Evolutionary conservation across 2,888 invertebrate species (phyloP).

Genomic region (Drepana falcataria): DNA sequence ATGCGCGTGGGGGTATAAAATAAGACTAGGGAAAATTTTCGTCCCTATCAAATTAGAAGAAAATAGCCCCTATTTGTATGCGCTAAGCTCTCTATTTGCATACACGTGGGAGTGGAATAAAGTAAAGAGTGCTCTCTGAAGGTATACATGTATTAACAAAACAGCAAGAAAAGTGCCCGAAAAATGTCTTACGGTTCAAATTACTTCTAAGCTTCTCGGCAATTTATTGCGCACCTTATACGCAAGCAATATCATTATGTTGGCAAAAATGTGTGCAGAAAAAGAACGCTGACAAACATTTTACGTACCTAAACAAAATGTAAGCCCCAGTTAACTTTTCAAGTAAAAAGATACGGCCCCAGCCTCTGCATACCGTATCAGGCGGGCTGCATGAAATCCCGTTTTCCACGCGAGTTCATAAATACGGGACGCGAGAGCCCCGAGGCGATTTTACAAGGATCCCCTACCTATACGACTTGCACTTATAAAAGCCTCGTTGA

Average conservation of each 20-base stretch:
- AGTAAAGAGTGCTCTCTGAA: neutral
- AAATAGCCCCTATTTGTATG: neutral
- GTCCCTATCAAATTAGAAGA: neutral
- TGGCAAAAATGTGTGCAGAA: neutral
- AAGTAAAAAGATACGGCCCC: constrained; percentile 9
- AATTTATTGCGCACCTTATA: too few relatives aligned
- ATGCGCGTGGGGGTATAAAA: constrained; percentile 16
- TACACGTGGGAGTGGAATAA: neutral
- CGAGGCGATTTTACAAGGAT: constrained; percentile 16
- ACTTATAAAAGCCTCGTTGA: constrained; percentile 3
- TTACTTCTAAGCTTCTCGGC: too few relatives aligned
- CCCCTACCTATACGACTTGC: too few relatives aligned
- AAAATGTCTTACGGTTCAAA: too few relatives aligned
- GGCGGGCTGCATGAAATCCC: constrained; percentile 27
- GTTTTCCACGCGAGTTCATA: constrained; percentile 35
- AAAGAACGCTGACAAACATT: neutral
- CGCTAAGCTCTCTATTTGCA: neutral
- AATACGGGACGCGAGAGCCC: constrained; percentile 20
- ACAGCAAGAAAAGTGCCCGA: too few relatives aligned
- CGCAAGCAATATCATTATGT: too few relatives aligned
- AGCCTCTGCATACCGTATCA: constrained; percentile 22
- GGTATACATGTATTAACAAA: neutral
- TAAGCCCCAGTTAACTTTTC: constrained; percentile 11
- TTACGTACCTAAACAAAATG: constrained; percentile 9
- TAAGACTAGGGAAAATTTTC: neutral